Conservation (phyloP, 2,113 vertebrate genomes). For the Rhadina sibilatrix region DNA sequence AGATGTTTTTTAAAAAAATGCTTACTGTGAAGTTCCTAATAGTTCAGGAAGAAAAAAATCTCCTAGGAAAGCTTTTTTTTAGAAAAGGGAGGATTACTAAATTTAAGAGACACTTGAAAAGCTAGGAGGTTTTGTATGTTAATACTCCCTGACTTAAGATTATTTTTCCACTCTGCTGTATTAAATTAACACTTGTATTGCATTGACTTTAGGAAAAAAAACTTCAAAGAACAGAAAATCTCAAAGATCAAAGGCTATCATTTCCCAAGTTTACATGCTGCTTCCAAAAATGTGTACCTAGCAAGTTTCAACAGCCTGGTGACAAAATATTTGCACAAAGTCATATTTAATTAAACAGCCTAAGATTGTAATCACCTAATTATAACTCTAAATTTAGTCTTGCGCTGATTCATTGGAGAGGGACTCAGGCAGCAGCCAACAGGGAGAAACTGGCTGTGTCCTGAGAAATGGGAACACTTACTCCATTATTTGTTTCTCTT, state of each 20-base stretch:
- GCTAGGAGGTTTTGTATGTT: not conserved
- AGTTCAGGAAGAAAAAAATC: not conserved
- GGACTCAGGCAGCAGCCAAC: not conserved
- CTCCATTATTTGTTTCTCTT: slow-evolving; percentile 13
- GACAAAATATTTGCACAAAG: slow-evolving; percentile 6
- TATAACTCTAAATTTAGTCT: not conserved
- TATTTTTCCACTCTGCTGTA: not conserved
- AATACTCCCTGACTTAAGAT: not conserved
- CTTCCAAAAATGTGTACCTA: not conserved
- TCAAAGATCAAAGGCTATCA: not conserved
- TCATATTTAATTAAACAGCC: slow-evolving; percentile 29
- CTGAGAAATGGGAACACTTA: slow-evolving; percentile 17
- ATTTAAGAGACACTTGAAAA: slow-evolving; percentile 5
- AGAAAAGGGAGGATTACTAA: not conserved
- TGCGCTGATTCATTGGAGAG: not conserved
- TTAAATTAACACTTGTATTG: slow-evolving; percentile 26
- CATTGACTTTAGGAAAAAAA: not conserved
- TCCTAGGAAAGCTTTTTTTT: not conserved
- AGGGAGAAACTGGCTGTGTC: not conserved
- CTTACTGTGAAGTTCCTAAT: not conserved
- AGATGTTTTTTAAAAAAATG: not conserved
- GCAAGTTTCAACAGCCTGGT: not conserved
- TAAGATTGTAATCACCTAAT: not conserved
- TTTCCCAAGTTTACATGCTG: not conserved
- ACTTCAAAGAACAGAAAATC: slow-evolving; percentile 31